Evolutionary conservation across 2,797 vertebrate species (phyloP).

Genomic region (Lepilemur ruficaudatus): DNA sequence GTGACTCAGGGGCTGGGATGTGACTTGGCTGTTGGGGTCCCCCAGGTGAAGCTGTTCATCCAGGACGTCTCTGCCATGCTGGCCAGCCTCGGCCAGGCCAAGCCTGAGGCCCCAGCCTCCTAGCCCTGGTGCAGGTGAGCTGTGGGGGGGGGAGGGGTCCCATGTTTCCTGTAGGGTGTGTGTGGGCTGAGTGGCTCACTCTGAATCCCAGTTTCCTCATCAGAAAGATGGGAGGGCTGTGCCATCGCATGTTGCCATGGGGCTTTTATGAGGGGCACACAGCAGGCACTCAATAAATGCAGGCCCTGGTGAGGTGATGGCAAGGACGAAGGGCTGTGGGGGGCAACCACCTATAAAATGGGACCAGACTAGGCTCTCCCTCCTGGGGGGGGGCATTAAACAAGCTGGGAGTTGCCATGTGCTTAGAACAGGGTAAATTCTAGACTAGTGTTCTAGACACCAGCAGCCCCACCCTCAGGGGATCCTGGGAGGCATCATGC

Average conservation of each 20-base stretch:
- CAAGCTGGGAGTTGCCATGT: background rate
- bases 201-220: background rate
- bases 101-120: rapidly evolving
- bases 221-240: background rate
- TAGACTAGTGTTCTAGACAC: no score
- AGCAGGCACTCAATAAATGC: background rate
- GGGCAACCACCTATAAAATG: background rate
- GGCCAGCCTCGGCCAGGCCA: slow-evolving; percentile 48
- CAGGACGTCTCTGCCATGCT: slow-evolving; percentile 79
- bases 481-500: no score
- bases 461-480: no score
- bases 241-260: rapidly evolving
- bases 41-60: slow-evolving; percentile 88
- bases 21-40: background rate
- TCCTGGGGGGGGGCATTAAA: background rate
- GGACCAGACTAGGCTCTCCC: background rate
- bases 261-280: background rate
- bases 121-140: background rate
- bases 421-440: background rate
- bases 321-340: background rate
- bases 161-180: rapidly evolving
- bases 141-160: background rate
- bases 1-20: no score
- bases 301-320: background rate
- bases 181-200: background rate